Evolutionary conservation across 2,797 vertebrate genomes (phyloP).

Genomic region (Coreius guichenoti): DNA sequence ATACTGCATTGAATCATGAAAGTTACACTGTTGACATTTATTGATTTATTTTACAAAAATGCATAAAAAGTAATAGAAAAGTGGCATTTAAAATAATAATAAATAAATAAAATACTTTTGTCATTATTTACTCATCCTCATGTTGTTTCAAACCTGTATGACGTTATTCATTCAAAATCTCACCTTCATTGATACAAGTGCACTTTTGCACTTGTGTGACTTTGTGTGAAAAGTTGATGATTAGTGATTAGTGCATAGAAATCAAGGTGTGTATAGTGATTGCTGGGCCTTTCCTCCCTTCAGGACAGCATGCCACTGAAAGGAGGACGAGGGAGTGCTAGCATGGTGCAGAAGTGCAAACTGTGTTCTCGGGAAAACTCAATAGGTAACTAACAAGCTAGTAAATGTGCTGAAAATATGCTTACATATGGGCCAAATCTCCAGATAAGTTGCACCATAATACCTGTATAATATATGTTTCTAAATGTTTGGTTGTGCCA

Average conservation of each 20-base stretch:
- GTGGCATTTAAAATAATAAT: neutral
- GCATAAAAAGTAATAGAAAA: neutral
- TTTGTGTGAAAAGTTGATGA: neutral
- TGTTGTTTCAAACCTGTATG: neutral
- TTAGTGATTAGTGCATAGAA: neutral
- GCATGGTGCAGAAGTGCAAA: conserved; percentile 98
- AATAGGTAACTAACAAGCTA: conserved; percentile 80
- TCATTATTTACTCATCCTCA: neutral
- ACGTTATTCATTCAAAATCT: neutral
- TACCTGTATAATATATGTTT: neutral
- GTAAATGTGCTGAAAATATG: neutral
- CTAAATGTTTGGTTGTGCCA: neutral
- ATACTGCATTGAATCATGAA: neutral
- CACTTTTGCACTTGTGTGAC: neutral
- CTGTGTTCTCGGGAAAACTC: conserved; percentile 94
- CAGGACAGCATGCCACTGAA: conserved; percentile 93
- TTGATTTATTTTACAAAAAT: neutral
- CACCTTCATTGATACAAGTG: neutral
- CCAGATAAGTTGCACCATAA: neutral
- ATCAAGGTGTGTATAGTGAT: neutral
- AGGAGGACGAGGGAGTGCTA: conserved; percentile 92
- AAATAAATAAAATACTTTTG: neutral
- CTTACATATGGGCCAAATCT: neutral
- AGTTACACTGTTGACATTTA: neutral
- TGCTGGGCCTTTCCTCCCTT: conserved; percentile 35